Evolutionary conservation across 2,888 invertebrate species (phyloP).

Genomic region (Meiosimyza platycephala): DNA sequence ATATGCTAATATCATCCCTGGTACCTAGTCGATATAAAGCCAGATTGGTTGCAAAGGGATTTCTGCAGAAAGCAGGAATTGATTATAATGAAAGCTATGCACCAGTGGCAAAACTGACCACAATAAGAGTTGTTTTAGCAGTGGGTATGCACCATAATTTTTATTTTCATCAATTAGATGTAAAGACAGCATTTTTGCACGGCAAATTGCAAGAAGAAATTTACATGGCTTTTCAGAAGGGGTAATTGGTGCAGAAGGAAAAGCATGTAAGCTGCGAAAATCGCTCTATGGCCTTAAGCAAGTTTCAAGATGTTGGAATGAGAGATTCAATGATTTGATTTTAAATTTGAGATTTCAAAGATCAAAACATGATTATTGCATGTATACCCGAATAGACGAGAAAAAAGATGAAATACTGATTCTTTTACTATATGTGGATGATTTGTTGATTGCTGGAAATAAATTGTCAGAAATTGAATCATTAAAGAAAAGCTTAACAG

Average conservation of each 20-base stretch:
- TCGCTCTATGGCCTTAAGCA: not conserved
- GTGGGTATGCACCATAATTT: constrained; percentile 24
- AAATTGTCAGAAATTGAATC: constrained; percentile 15
- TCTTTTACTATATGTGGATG: constrained; percentile 36
- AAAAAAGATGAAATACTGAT: not conserved
- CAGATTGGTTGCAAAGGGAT: constrained; percentile 37
- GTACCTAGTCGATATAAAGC: constrained; percentile 31
- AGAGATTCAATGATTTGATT: too few relatives aligned
- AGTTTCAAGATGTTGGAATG: too few relatives aligned
- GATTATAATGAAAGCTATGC: constrained; percentile 39
- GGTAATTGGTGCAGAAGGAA: too few relatives aligned
- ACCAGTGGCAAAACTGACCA: constrained; percentile 38
- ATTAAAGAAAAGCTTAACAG: constrained; percentile 31
- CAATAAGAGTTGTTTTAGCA: constrained; percentile 35
- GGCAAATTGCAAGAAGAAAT: not conserved
- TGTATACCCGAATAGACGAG: too few relatives aligned
- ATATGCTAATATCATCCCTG: too few relatives aligned
- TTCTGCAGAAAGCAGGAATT: constrained; percentile 35
- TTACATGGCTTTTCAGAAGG: too few relatives aligned
- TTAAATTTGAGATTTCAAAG: too few relatives aligned
- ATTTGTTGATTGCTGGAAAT: constrained; percentile 26
- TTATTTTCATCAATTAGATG: constrained; percentile 33
- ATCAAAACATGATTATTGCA: too few relatives aligned
- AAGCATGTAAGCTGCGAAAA: not conserved
- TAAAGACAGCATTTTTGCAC: not conserved